These are phyloP conservation scores for Sternotherus odoratus DNA, from an alignment of 2,797 vertebrate species.

Conservation along the genomic window DNA sequence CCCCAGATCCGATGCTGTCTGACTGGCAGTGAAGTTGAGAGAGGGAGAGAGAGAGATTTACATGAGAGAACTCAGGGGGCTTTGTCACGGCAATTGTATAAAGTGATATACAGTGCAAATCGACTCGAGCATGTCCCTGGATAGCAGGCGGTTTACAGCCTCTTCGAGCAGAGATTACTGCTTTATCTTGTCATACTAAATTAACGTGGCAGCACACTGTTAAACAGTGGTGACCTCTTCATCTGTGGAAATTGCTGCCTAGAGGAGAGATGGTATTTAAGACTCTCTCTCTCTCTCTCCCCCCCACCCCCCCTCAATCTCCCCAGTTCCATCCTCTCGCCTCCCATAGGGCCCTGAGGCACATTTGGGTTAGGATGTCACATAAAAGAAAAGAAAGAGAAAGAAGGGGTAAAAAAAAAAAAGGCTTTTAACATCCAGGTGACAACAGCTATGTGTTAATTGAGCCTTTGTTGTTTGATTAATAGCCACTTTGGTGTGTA, in stretches of 20 bases:
- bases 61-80: slow-evolving; percentile 84
- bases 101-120: slow-evolving; percentile 88
- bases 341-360: slow-evolving; percentile 42
- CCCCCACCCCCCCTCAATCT: not conserved
- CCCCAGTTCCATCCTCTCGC: not conserved
- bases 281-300: slow-evolving; percentile 22
- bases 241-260: slow-evolving; percentile 86
- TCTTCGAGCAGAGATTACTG: slow-evolving; percentile 90
- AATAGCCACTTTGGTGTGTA: slow-evolving; percentile 68
- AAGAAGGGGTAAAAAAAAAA: slow-evolving; percentile 60
- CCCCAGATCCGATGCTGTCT: slow-evolving; percentile 68
- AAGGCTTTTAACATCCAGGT: slow-evolving; percentile 77
- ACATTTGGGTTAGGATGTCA: slow-evolving; percentile 70
- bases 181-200: slow-evolving; percentile 99
- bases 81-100: slow-evolving; percentile 89
- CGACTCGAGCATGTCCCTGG: slow-evolving; percentile 84
- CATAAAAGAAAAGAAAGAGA: slow-evolving; percentile 62
- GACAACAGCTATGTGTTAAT: slow-evolving; percentile 79
- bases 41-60: slow-evolving; percentile 82
- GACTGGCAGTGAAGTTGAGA: slow-evolving; percentile 80
- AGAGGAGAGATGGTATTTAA: slow-evolving; percentile 81
- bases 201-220: slow-evolving; percentile 88
- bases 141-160: slow-evolving; percentile 85
- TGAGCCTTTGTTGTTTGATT: slow-evolving; percentile 82
- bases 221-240: slow-evolving; percentile 93